Evolutionary conservation across 1,140 invertebrate genomes (phyloP).

Genomic region (Drosophila miranda): DNA sequence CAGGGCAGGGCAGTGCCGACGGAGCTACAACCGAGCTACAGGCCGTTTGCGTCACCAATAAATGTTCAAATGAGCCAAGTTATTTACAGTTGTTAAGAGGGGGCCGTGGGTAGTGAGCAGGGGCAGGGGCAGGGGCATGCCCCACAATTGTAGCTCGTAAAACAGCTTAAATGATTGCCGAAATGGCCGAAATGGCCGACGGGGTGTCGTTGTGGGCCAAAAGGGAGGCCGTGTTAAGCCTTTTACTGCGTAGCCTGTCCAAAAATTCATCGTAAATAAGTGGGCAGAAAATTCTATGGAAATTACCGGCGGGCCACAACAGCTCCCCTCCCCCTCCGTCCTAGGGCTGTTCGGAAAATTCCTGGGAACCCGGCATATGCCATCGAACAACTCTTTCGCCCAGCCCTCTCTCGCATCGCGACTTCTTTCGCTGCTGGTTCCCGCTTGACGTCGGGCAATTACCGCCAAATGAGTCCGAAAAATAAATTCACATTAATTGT

Average conservation of each 20-base stretch:
- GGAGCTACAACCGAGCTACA: slow-evolving; percentile 53
- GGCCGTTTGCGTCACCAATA: slow-evolving; percentile 78
- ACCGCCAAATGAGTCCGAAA: slow-evolving; percentile 76
- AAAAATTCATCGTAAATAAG: slow-evolving; percentile 74
- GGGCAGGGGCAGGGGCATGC: slow-evolving; percentile 16
- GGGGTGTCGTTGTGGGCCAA: slow-evolving; percentile 10
- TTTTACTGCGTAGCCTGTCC: slow-evolving; percentile 68
- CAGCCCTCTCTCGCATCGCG: slow-evolving; percentile 14
- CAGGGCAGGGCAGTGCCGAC: not conserved
- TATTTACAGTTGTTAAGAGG: slow-evolving; percentile 68
- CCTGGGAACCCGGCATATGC: not conserved
- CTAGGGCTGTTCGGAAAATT: slow-evolving; percentile 35
- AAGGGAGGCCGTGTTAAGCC: slow-evolving; percentile 44
- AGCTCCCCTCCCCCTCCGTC: not conserved
- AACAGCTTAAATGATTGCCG: slow-evolving; percentile 63
- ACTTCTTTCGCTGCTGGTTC: slow-evolving; percentile 41
- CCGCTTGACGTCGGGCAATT: slow-evolving; percentile 60
- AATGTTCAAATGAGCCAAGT: slow-evolving; percentile 78
- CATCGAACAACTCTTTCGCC: not conserved
- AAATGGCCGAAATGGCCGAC: slow-evolving; percentile 30
- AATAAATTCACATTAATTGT: slow-evolving; percentile 80
- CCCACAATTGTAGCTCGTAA: slow-evolving; percentile 74
- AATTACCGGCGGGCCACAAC: slow-evolving; percentile 33
- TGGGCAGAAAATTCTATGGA: slow-evolving; percentile 60
- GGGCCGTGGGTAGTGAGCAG: too few species aligned